These are phyloP conservation scores for Macrosoma leucophasiata DNA, from an alignment of 2,888 invertebrate species.

Conservation along the genomic window DNA sequence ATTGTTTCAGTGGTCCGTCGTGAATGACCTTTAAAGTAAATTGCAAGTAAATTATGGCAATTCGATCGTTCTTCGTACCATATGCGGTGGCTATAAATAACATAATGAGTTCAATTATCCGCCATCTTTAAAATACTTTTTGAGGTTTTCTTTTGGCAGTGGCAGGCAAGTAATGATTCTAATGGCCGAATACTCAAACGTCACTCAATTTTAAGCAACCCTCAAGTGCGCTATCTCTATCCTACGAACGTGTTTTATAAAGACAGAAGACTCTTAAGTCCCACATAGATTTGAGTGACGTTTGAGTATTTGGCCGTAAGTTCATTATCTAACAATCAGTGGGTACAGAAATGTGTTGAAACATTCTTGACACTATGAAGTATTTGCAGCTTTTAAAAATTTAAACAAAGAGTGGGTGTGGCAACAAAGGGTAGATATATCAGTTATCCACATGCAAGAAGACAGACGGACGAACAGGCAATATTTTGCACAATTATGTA, in stretches of 20 bases:
- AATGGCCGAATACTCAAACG: no score
- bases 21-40: constrained; percentile 43
- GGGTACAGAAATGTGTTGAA: no score
- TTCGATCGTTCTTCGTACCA: constrained; percentile 41
- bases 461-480: constrained; percentile 50
- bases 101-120: constrained; percentile 54
- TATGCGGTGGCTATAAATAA: constrained; percentile 50
- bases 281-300: not conserved
- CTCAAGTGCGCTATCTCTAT: no score
- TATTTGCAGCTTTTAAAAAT: no score
- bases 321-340: no score
- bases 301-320: no score
- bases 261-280: constrained; percentile 4
- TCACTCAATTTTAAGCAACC: no score
- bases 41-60: constrained; percentile 48
- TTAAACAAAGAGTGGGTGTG: constrained; percentile 19
- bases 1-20: no score
- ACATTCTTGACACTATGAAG: no score
- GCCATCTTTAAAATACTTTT: constrained; percentile 42
- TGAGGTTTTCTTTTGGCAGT: constrained; percentile 30
- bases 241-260: no score
- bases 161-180: no score
- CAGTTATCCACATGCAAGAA: constrained; percentile 35
- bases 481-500: constrained; percentile 63
- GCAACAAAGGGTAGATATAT: constrained; percentile 33